phyloP scores from a whole-genome alignment of 2,888 invertebrate species.

The Phortica okadai region DNA sequence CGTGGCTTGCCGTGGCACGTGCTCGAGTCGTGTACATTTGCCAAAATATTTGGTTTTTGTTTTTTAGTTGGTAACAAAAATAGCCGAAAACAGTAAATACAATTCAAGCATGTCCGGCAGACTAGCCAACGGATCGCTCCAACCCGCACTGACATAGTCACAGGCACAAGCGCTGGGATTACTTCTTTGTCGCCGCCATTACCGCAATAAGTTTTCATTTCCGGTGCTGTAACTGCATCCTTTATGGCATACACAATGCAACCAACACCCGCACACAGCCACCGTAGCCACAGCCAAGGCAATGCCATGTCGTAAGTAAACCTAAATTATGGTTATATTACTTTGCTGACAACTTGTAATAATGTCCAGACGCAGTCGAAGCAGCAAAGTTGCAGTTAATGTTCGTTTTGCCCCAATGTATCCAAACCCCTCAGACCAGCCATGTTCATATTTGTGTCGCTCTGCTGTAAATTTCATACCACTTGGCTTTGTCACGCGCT shows the following conservation, averaged over 20 bases:
- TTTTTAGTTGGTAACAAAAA: not conserved
- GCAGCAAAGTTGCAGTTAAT: conserved; percentile 25
- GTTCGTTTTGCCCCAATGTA: not conserved
- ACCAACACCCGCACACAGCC: not conserved
- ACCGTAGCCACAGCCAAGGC: not conserved
- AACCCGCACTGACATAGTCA: not conserved
- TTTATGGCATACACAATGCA: not conserved
- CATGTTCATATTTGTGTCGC: not conserved
- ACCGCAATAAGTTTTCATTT: conserved; percentile 32
- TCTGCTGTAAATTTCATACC: not conserved
- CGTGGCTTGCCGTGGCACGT: not conserved
- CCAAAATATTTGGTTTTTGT: too few species aligned
- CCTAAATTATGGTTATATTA: conserved; percentile 32
- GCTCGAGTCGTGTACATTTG: not conserved
- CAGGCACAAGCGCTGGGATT: not conserved
- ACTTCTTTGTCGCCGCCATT: not conserved
- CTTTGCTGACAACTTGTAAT: conserved; percentile 33
- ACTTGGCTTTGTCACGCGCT: conserved; percentile 26
- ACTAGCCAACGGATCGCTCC: not conserved
- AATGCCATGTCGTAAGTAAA: conserved; percentile 15
- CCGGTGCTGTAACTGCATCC: conserved; percentile 22
- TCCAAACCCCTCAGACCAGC: not conserved
- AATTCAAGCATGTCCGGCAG: conserved; percentile 22
- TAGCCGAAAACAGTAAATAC: conserved; percentile 24
- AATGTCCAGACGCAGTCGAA: conserved; percentile 24